Base-by-base conservation (phyloP, 2,888 invertebrate genomes). In the Brachyptera putata region DNA sequence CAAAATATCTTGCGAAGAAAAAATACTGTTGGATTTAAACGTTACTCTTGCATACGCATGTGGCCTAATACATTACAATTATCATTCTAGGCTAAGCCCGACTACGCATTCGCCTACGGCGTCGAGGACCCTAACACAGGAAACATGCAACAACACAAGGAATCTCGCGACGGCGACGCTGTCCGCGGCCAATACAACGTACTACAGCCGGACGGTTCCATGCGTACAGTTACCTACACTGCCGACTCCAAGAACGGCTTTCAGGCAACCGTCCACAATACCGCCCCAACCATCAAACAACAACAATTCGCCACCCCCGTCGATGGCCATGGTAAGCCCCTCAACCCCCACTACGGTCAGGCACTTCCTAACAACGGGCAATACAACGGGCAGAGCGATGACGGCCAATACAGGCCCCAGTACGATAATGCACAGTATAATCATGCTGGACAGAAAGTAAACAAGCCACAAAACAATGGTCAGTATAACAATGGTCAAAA, bases 221-320 rank as follows among this genome's bases (percentile, higher is more conserved):
- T 87, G 59, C 78, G 89, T 67, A 80, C 84, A 53, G 89, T 90
- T 43, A 80, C 83, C 68, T 89, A 89, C 69, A 84, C 83, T 1
- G 87, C 89, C 9, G 88, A 89, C 73, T 81, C 84, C 57, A 79
- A 80, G 67, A 84, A 86, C 69, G 89, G 89, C 41, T 89, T 89
- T 76, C 84, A 84, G 77, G 89, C 77, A 9, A 74, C 72, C 37
- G 72, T 77, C 18, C 70, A 72, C 61, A 74, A 74, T 59, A 37
- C 62, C 2, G 59, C 62, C 24, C 61, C 61, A 14, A 48, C 50
- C 18, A 49, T 34, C 26, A 43, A 43, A 25, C 46, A 34, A 41
- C 56, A 55, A 13, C 58, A 55, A 1, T 48, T 22, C 22, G 46
- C 37, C 9, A 18, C 53, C 1, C 53, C 25, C 16, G n/a, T n/a